Evolutionary conservation across 2,888 invertebrate species (phyloP).

Genomic region (Petrolisthes cinctipes): DNA sequence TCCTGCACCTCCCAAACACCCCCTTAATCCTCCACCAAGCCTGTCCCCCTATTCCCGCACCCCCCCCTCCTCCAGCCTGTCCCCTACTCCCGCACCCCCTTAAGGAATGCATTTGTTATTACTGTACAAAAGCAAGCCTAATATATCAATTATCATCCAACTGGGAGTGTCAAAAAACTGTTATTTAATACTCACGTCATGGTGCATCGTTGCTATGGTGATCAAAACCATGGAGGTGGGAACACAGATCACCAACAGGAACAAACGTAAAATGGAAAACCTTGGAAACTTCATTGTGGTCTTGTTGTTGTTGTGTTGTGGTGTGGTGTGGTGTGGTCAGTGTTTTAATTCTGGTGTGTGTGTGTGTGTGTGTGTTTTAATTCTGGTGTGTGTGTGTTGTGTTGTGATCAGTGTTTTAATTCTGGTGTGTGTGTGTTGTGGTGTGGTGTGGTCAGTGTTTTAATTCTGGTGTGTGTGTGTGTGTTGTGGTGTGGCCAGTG

Average conservation of each 20-base stretch:
- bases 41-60: too few species aligned
- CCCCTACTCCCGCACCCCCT: neutral
- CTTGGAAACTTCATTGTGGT: slow-evolving; percentile 16
- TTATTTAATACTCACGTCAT: slow-evolving; percentile 40
- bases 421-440: neutral
- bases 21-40: too few species aligned
- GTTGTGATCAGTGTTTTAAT: neutral
- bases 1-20: neutral
- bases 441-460: neutral
- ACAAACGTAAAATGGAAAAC: slow-evolving; percentile 39
- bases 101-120: neutral
- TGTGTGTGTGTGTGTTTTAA: neutral
- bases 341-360: neutral
- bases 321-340: neutral
- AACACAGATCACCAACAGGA: slow-evolving; percentile 35
- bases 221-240: slow-evolving; percentile 51
- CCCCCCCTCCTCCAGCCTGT: neutral
- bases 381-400: neutral
- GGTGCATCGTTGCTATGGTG: slow-evolving; percentile 41
- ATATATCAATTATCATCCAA: too few species aligned
- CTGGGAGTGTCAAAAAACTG: too few species aligned
- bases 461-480: neutral
- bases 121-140: neutral
- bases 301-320: neutral
- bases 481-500: neutral